Base-by-base conservation (phyloP, 2,797 vertebrate genomes). In the Tokudaia tokunoshimensis region DNA sequence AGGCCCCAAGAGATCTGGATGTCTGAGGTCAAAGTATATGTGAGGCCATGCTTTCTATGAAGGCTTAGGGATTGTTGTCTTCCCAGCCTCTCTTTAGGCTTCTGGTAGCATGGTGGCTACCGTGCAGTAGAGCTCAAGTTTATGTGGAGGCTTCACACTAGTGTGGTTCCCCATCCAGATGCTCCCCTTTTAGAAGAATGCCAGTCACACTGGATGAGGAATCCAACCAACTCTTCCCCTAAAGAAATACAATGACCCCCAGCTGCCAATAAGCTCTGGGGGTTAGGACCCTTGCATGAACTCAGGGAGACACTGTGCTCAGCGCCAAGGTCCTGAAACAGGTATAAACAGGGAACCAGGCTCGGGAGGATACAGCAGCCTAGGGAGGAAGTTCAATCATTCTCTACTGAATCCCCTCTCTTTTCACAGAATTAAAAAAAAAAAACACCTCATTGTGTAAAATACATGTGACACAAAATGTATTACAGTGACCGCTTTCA, bases 311-410 rank as follows among this genome's bases (percentile, higher is more conserved):
- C 59, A 70, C 10, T 20, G 11, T 63, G 76, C 24, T 82, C 57
- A 34, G 29, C 70, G 20, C 31, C 0, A 3, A 34, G 13, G 31
- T 81, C 57, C 44, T 24, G 41, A 63, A 0, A 0, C 50, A 2
- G 44, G 26, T 4, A 31, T 31, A 11, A 67, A 34, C 22, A 11
- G 67, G 15, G 13, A 87, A 24, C 50, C 26, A 34, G n/a, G 67
- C 34, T 74, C 47, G 14, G 31, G 84, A 50, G 14, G n/a, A 37
- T 41, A 41, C 19, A 57, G n/a, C 41, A 8, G 29, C 34, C 75
- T 4, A 34, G 13, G 1, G 3, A 29, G 70, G 26, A 9, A 0
- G 20, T 3, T 61, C 24, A 3, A 3, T 0, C 24, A 2, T 13
- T n/a, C n/a, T 57, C 31, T 72, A 44, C 6, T 2, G 6, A 22